phyloP scores from a whole-genome alignment of 2,888 invertebrate species.

The Xestia ashworthii region DNA sequence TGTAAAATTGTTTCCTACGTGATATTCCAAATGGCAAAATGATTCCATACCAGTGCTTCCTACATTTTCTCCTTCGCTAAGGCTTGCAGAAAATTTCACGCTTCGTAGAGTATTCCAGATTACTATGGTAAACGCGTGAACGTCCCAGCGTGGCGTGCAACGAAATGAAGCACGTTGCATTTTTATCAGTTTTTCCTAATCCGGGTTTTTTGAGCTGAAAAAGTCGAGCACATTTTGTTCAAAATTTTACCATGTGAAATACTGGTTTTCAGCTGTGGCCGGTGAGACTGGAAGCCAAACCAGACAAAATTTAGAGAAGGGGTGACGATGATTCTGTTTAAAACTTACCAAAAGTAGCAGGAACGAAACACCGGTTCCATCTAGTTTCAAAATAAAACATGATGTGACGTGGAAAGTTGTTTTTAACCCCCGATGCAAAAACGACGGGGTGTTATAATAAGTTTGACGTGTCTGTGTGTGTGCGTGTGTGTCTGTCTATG shows the following conservation, averaged over 20 bases:
- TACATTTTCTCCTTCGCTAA: conserved; percentile 19
- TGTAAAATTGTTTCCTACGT: background rate
- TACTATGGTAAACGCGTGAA: conserved; percentile 55
- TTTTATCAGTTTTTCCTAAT: conserved; percentile 29
- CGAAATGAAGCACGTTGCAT: conserved; percentile 35
- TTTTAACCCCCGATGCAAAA: too few species aligned
- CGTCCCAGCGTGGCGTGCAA: conserved; percentile 25
- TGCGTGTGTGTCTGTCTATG: too few species aligned
- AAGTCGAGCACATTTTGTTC: background rate
- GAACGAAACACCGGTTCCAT: too few species aligned
- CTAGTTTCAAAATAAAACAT: too few species aligned
- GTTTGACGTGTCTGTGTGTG: too few species aligned
- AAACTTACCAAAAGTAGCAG: background rate
- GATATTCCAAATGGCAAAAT: background rate
- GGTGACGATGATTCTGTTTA: background rate
- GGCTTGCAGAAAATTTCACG: conserved; percentile 39
- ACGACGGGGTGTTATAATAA: too few species aligned
- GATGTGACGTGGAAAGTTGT: too few species aligned
- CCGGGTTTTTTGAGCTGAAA: background rate
- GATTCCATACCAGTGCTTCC: conserved; percentile 25
- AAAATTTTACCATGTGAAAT: background rate
- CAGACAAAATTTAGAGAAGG: background rate
- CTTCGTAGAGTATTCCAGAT: conserved; percentile 42
- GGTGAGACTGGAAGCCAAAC: background rate
- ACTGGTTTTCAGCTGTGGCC: background rate